Evolutionary conservation across 2,113 vertebrate species (phyloP).

Genomic region (Centropristis striata): DNA sequence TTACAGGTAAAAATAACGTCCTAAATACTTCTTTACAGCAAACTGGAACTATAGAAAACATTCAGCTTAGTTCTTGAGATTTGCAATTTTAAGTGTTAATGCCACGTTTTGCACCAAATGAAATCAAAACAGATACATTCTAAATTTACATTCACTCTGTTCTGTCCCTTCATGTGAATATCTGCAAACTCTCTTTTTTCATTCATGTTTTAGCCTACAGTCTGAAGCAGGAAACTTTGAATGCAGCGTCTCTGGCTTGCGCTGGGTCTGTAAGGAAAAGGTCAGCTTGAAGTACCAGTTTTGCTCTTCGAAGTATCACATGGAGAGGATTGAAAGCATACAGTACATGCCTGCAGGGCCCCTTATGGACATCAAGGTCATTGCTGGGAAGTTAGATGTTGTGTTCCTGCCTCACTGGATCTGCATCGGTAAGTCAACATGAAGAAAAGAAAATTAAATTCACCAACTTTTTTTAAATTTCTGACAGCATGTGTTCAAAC

Average conservation of each 20-base stretch:
- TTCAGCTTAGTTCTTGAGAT: no score
- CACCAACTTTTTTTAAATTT: neutral
- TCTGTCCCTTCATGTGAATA: neutral
- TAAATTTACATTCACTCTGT: neutral
- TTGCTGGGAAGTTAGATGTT: constrained; percentile 25
- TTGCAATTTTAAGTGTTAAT: no score
- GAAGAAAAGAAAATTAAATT: neutral
- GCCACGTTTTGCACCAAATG: neutral
- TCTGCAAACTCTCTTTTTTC: neutral
- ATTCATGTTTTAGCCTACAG: constrained; percentile 29
- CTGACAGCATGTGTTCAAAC: neutral
- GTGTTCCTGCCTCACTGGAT: constrained; percentile 59
- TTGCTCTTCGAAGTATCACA: constrained; percentile 19
- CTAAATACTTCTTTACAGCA: neutral
- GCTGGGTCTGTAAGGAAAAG: constrained; percentile 40
- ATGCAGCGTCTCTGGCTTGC: constrained; percentile 53
- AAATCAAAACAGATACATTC: neutral
- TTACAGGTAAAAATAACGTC: constrained; percentile 35
- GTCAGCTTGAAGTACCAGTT: constrained; percentile 44
- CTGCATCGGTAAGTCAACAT: constrained; percentile 35
- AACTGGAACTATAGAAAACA: no score
- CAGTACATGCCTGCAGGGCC: constrained; percentile 52
- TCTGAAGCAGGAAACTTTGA: constrained; percentile 54
- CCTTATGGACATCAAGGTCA: constrained; percentile 45
- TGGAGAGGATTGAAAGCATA: neutral